phyloP scores from a whole-genome alignment of 2,888 invertebrate species.

The Thymelicus acteon region DNA sequence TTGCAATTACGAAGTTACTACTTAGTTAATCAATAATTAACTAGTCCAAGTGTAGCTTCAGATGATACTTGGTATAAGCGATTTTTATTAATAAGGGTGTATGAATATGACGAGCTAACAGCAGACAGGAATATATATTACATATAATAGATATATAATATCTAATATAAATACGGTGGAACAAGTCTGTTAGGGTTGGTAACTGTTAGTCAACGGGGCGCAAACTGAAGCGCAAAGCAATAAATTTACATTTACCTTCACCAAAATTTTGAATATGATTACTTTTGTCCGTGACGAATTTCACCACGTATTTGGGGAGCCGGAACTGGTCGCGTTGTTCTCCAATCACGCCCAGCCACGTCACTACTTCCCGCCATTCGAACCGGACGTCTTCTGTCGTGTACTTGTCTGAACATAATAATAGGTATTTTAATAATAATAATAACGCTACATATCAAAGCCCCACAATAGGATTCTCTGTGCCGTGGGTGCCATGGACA shows the following conservation, averaged over 20 bases:
- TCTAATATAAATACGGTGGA: constrained; percentile 29
- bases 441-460: too few relatives aligned
- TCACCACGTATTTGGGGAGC: constrained; percentile 87
- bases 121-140: too few relatives aligned
- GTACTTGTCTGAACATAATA: constrained; percentile 81
- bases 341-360: constrained; percentile 77
- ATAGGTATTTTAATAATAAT: neutral
- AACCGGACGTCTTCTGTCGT: constrained; percentile 86
- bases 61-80: too few relatives aligned
- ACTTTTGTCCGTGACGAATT: constrained; percentile 85
- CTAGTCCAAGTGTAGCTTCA: too few relatives aligned
- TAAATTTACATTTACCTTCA: constrained; percentile 86
- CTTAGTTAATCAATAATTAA: too few relatives aligned
- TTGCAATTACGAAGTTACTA: too few relatives aligned
- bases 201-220: constrained; percentile 62
- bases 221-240: constrained; percentile 80
- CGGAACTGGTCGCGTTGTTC: constrained; percentile 84
- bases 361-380: constrained; percentile 85
- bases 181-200: constrained; percentile 59
- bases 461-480: too few relatives aligned
- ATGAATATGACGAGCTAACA: too few relatives aligned
- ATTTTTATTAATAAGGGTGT: too few relatives aligned
- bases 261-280: constrained; percentile 86
- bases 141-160: neutral
- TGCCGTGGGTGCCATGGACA: too few relatives aligned